Conservation (phyloP, 1,140 invertebrate species). For the Acromyrmex echinatior region DNA sequence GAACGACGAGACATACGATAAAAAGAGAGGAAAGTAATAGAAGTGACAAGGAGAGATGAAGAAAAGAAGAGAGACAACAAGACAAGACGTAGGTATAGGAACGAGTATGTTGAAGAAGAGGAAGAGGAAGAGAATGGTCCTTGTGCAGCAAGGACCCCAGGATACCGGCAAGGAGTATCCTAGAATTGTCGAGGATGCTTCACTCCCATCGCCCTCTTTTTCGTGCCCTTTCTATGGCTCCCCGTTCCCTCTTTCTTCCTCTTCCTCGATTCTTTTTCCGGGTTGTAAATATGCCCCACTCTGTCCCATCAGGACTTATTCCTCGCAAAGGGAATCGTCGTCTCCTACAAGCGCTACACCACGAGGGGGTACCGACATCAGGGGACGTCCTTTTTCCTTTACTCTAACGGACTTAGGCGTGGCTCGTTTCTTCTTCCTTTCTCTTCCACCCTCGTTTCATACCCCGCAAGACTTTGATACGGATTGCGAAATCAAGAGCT, state of each 20-base stretch:
- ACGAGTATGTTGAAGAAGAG: slow-evolving; percentile 69
- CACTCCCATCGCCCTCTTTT: slow-evolving; percentile 80
- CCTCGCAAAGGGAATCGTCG: slow-evolving; percentile 70
- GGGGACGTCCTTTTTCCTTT: not conserved
- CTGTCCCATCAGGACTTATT: slow-evolving; percentile 68
- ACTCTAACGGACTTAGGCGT: not conserved
- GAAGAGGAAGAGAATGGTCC: slow-evolving; percentile 81
- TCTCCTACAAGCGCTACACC: slow-evolving; percentile 71
- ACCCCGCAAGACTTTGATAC: slow-evolving; percentile 75
- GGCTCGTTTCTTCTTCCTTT: slow-evolving; percentile 14
- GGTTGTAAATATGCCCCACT: slow-evolving; percentile 74
- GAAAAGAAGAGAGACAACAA: slow-evolving; percentile 5
- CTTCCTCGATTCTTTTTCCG: slow-evolving; percentile 48
- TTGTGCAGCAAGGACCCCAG: slow-evolving; percentile 83
- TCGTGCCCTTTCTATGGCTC: slow-evolving; percentile 56
- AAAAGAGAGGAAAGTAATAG: not conserved
- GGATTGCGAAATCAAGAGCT: slow-evolving; percentile 83
- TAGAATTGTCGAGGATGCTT: slow-evolving; percentile 85
- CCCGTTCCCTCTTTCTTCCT: slow-evolving; percentile 32
- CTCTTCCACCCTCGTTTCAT: slow-evolving; percentile 57
- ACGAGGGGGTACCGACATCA: slow-evolving; percentile 53
- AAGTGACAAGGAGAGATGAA: not conserved
- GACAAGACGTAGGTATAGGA: slow-evolving; percentile 54
- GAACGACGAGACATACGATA: not conserved
- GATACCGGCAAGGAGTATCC: slow-evolving; percentile 85